Evolutionary conservation across 2,797 vertebrate genomes (phyloP).

Genomic region (Huso huso): DNA sequence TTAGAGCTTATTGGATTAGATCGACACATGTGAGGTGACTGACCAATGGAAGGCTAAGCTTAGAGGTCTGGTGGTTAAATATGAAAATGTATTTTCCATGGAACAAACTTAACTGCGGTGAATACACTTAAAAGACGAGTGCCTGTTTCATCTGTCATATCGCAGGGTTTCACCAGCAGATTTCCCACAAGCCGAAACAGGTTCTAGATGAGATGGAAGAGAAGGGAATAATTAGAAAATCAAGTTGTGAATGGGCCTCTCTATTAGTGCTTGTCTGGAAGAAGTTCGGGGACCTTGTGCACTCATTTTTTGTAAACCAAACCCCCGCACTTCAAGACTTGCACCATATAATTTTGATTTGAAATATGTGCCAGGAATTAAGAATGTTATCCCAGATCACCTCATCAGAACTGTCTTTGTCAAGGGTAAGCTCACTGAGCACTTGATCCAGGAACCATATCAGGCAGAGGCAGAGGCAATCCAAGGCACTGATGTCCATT

Average conservation of each 20-base stretch:
- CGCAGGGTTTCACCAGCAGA: conserved; percentile 3
- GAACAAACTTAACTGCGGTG: conserved; percentile 25
- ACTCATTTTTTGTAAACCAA: too few species aligned
- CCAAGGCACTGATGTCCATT: too few species aligned
- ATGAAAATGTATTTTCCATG: conserved; percentile 21
- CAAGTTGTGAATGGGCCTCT: too few species aligned
- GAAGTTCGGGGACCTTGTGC: too few species aligned
- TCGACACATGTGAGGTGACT: conserved; percentile 17
- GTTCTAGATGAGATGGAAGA: conserved; percentile 14
- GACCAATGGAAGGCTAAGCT: conserved; percentile 5
- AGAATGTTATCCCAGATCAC: too few species aligned
- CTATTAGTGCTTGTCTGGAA: too few species aligned
- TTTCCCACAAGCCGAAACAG: conserved; percentile 12
- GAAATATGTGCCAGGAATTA: not conserved
- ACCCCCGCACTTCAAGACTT: too few species aligned
- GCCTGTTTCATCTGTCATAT: conserved; percentile 10
- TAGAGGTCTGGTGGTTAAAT: not conserved
- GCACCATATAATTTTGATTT: not conserved
- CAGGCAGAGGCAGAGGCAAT: too few species aligned
- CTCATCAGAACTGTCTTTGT: too few species aligned
- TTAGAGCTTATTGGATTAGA: not conserved
- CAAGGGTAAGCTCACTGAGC: not conserved
- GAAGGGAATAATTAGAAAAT: not conserved
- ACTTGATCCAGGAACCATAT: too few species aligned
- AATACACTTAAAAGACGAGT: conserved; percentile 22